These are phyloP conservation scores for Athetis lepigone DNA, from an alignment of 2,888 invertebrate genomes.

Conservation along the genomic window DNA sequence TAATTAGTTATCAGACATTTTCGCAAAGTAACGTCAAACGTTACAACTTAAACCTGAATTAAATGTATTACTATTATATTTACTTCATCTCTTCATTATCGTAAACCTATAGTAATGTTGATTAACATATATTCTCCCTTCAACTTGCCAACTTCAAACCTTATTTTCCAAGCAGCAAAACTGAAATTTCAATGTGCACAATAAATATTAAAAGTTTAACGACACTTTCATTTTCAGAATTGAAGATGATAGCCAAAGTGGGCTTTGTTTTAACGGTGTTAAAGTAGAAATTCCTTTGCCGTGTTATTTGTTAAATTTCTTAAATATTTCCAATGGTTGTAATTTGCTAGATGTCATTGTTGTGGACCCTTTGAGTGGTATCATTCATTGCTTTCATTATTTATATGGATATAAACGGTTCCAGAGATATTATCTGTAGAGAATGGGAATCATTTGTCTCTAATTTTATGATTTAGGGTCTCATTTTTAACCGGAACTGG, in stretches of 20 bases:
- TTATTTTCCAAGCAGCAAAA: rapidly evolving
- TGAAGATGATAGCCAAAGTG: background rate
- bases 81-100: constrained; percentile 30
- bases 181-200: background rate
- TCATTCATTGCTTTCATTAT: constrained; percentile 31
- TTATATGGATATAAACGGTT: constrained; percentile 16
- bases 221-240: constrained; percentile 52
- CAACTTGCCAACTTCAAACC: constrained; percentile 15
- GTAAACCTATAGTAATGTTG: constrained; percentile 49
- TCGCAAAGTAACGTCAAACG: no score
- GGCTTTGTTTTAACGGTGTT: rapidly evolving
- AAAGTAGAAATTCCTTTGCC: constrained; percentile 13
- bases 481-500: background rate
- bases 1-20: no score
- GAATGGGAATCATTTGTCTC: background rate
- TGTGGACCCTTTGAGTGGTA: constrained; percentile 31
- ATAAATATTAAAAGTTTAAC: constrained; percentile 59
- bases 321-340: constrained; percentile 51
- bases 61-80: no score
- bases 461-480: background rate
- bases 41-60: no score
- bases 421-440: constrained; percentile 4
- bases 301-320: constrained; percentile 22
- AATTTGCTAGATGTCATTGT: constrained; percentile 53
- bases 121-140: background rate